Percentiles rank a stretch among this genome's conserved stretches.
These are phyloP conservation scores for Caenorhabditis japonica DNA, from an alignment of 2,888 invertebrate genomes.

Conservation along the genomic window DNA sequence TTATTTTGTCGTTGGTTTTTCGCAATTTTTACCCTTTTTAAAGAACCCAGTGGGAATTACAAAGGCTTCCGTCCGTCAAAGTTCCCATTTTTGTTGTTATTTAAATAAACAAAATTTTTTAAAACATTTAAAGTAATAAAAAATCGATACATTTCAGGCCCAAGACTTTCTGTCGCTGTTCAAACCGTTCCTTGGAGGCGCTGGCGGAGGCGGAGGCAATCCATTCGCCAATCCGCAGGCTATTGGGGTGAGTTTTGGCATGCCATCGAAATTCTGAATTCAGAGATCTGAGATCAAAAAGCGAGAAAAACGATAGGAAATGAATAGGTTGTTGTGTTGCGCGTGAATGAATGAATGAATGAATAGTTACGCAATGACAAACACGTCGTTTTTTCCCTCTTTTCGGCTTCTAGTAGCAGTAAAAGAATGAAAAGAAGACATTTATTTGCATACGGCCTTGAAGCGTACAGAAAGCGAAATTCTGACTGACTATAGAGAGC, in stretches of 20 bases:
- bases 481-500: not conserved
- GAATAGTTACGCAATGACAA: constrained; percentile 28
- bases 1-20: too few species aligned
- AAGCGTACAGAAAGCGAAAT: constrained; percentile 28
- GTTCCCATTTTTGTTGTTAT: too few species aligned
- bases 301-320: constrained; percentile 3
- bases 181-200: constrained; percentile 65
- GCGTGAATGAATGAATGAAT: too few species aligned
- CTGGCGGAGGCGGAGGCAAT: constrained; percentile 45
- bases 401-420: too few species aligned
- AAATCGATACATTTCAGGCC: constrained; percentile 49
- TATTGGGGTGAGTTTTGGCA: constrained; percentile 36
- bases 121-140: not conserved
- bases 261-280: not conserved
- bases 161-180: constrained; percentile 69
- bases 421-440: too few species aligned
- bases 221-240: constrained; percentile 54
- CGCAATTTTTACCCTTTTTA: too few species aligned
- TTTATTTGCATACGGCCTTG: constrained; percentile 21
- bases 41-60: too few species aligned
- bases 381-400: too few species aligned
- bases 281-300: not conserved
- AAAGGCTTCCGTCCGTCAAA: too few species aligned
- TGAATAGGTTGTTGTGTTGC: not conserved
- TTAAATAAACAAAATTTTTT: too few species aligned